phyloP scores from a whole-genome alignment of 2,797 vertebrate species.

The Scleropages formosus region DNA sequence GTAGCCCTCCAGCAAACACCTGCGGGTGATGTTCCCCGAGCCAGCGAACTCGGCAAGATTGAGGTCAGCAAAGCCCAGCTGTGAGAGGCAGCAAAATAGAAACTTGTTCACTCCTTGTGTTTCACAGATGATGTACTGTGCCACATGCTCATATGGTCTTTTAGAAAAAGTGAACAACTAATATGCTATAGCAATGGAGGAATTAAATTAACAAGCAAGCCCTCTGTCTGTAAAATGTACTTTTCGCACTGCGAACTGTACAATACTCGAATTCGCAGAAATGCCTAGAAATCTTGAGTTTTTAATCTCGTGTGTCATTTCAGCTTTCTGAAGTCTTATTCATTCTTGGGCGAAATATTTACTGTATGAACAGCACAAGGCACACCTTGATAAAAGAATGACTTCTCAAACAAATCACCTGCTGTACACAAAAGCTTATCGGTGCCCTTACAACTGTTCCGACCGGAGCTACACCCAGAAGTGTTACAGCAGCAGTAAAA shows the following conservation, averaged over 20 bases:
- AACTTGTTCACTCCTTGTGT: neutral
- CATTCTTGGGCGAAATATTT: neutral
- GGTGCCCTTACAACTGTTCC: conserved; percentile 15
- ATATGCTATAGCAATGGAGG: no score
- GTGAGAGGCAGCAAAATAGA: conserved; percentile 38
- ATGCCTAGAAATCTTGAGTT: neutral
- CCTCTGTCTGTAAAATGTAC: no score
- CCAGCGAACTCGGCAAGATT: conserved; percentile 96
- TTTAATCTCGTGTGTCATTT: neutral
- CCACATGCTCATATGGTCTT: neutral
- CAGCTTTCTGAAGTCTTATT: neutral
- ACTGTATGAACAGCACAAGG: neutral
- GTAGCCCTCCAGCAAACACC: conserved; percentile 93
- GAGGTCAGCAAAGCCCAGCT: conserved; percentile 96
- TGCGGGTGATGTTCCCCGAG: conserved; percentile 85
- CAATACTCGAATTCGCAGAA: neutral
- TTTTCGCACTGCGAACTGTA: neutral
- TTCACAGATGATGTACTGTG: neutral
- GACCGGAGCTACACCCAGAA: neutral
- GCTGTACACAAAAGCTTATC: neutral
- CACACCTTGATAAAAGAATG: neutral
- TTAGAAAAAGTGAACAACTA: neutral
- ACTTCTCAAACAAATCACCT: conserved; percentile 2
- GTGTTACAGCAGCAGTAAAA: neutral
- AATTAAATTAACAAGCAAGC: no score